Conservation (phyloP, 2,113 vertebrate genomes). For the Apodemus sylvaticus region DNA sequence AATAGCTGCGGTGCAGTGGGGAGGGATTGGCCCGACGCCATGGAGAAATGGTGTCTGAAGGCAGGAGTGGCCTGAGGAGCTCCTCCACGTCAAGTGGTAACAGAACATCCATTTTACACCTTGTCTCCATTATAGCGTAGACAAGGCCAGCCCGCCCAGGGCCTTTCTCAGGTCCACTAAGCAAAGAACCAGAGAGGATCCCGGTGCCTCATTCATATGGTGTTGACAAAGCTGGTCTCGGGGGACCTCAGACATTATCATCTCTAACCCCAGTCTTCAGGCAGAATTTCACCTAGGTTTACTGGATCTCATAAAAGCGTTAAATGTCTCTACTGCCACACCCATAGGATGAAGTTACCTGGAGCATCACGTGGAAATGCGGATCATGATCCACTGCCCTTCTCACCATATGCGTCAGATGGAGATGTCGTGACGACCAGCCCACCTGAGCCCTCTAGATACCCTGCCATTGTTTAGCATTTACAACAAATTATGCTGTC, state of each 20-base stretch:
- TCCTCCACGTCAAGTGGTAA: constrained; percentile 41
- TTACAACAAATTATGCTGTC: neutral
- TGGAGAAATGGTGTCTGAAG: constrained; percentile 41
- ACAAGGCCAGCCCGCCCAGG: neutral
- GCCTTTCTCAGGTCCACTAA: neutral
- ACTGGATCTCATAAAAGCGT: neutral
- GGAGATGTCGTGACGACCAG: neutral
- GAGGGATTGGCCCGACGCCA: constrained; percentile 70
- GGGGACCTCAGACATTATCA: constrained; percentile 6
- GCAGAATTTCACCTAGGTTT: constrained; percentile 11
- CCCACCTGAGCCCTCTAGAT: neutral
- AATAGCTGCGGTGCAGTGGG: constrained; percentile 63
- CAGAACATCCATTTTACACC: constrained; percentile 40
- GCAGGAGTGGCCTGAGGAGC: neutral
- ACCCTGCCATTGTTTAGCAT: neutral
- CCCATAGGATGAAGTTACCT: neutral
- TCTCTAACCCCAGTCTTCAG: neutral
- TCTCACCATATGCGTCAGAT: neutral
- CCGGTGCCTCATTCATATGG: neutral
- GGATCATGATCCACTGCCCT: neutral
- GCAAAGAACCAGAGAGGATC: neutral
- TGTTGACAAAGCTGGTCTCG: neutral
- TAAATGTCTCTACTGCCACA: neutral
- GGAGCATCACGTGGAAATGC: neutral
- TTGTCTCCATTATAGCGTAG: neutral